These are phyloP conservation scores for Synanthedon andrenaeformis DNA, from an alignment of 2,888 invertebrate species.

Conservation along the genomic window DNA sequence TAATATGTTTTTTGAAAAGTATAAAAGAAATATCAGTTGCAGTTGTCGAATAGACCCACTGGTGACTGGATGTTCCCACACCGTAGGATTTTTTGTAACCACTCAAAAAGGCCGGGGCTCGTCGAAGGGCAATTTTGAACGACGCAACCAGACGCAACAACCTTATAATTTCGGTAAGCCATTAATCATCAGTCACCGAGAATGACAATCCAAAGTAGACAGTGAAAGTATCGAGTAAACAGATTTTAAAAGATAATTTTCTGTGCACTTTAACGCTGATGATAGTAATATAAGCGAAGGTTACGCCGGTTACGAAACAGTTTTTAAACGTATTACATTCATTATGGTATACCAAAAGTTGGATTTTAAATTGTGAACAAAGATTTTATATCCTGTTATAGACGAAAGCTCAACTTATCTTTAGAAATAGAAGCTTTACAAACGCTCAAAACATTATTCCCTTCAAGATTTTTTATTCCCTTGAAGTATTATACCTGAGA, in stretches of 20 bases:
- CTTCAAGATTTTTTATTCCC: no score
- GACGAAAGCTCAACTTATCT: no score
- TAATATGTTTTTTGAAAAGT: no score
- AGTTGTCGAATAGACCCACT: neutral
- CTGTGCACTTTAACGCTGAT: neutral
- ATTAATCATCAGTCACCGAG: conserved; percentile 52
- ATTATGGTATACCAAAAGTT: no score
- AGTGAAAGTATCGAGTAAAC: conserved; percentile 27
- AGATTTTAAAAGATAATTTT: neutral
- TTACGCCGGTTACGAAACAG: no score
- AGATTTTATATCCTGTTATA: no score
- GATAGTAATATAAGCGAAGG: neutral
- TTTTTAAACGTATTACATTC: no score
- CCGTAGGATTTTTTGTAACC: conserved; percentile 34
- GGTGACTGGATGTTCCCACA: conserved; percentile 51
- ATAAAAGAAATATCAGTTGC: neutral
- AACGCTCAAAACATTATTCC: no score
- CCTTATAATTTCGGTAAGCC: conserved; percentile 54
- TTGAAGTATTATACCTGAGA: no score
- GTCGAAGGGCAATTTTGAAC: conserved; percentile 43
- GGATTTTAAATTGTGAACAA: no score
- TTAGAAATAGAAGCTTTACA: no score
- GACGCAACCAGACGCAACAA: conserved; percentile 21
- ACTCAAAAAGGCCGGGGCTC: conserved; percentile 29
- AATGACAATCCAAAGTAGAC: conserved; percentile 41